Evolutionary conservation across 2,888 invertebrate species (phyloP).

Genomic region (Strigamia transsilvanica): DNA sequence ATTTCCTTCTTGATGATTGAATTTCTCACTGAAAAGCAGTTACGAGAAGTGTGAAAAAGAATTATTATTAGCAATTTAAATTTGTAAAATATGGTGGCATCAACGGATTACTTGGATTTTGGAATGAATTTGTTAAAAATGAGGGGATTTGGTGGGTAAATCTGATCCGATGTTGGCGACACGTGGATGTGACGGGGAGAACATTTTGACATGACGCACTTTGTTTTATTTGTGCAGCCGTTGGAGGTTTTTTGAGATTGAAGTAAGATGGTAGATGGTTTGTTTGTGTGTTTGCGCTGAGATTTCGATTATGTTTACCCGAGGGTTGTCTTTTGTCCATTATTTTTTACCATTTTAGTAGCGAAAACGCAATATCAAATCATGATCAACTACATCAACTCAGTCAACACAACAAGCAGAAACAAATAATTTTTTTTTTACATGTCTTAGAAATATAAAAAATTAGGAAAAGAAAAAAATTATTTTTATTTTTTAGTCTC

Average conservation of each 20-base stretch:
- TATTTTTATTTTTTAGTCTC: too few relatives aligned
- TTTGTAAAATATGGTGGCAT: not conserved
- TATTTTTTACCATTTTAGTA: not conserved
- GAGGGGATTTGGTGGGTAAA: not conserved
- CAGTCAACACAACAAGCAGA: not conserved
- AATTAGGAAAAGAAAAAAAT: too few relatives aligned
- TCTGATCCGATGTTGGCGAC: not conserved
- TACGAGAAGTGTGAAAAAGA: not conserved
- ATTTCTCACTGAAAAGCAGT: not conserved
- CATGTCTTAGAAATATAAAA: too few relatives aligned
- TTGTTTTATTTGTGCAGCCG: slow-evolving; percentile 12
- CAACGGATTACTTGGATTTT: not conserved
- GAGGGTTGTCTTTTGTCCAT: not conserved
- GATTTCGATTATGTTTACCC: not conserved
- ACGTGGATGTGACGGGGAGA: not conserved
- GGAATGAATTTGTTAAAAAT: not conserved
- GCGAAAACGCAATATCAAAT: not conserved
- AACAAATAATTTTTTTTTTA: not conserved
- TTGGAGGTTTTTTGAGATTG: slow-evolving; percentile 7
- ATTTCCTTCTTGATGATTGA: not conserved
- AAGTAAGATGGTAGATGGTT: slow-evolving; percentile 2
- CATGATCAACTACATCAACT: not conserved
- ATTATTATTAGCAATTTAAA: not conserved
- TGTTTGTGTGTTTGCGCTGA: not conserved
- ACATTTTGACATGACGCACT: slow-evolving; percentile 13